Evolutionary conservation across 2,113 vertebrate species (phyloP), one percentile per base, ranked within the genome.

Genomic region (Bujurquina vittata): DNA sequence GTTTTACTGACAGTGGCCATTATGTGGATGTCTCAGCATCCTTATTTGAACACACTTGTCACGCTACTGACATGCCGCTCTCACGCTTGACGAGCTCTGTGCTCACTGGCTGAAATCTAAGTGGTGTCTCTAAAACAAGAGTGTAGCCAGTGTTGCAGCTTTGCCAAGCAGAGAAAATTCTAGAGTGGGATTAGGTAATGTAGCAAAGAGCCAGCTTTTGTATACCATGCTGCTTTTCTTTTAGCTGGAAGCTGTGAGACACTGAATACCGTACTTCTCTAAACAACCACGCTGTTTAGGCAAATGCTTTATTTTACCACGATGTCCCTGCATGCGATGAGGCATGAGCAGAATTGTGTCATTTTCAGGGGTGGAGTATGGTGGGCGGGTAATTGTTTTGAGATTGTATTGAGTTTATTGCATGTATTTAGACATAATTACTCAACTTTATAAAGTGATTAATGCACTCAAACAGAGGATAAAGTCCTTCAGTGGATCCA

Each of bases 1-100:
- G 93, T 93, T 94, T 94, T 94, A 92, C 92, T 84, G 87, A 94
- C 86, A 33, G 87, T 90, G 83, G 87, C 90, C 85, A 94, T 93
- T 93, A 93, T 94, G 93, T 67, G 90, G 92, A 94, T 87, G 90
- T 90, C 92, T 93, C 92, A 83, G 89, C 85, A 63, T 91, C 90
- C 91, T 91, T 85, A 77, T 94, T 92, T 87, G 88, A 93, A 86
- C 90, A 77, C 90, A 79, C 91, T 93, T 92, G 92, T 93, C 92
- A 93, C 91, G 93, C 89, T 37, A 93, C 87, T 87, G 88, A 92
- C 91, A 89, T 83, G 89, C 84, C 75, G 63, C 92, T 93, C 89
- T 93, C 91, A 92, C 88, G 86, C 89, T 92, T 72, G 77, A 87
- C 87, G 55, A 77, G 86, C 85, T 84, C 40, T 1, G 3, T 7